Evolutionary conservation across 1,140 invertebrate species (phyloP).

Genomic region (Listronotus oregonensis): DNA sequence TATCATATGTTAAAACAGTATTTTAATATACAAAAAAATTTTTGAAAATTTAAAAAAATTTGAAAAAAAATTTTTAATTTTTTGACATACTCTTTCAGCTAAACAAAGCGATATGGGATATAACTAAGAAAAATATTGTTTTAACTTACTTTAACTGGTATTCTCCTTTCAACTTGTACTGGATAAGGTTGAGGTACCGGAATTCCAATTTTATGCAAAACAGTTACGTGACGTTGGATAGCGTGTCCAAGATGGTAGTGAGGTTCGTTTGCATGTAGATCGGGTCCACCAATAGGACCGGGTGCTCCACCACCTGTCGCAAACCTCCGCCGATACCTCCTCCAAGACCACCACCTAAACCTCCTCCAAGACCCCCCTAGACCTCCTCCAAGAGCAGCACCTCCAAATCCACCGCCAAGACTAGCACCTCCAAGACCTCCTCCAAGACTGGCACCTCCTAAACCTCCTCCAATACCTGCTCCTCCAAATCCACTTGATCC

Average conservation of each 20-base stretch:
- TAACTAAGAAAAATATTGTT: too few species aligned
- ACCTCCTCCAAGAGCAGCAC: not conserved
- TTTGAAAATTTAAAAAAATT: too few species aligned
- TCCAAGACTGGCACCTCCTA: not conserved
- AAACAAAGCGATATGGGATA: too few species aligned
- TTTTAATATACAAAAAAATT: too few species aligned
- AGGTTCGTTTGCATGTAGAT: conserved; percentile 21
- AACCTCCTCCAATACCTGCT: not conserved
- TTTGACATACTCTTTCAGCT: too few species aligned
- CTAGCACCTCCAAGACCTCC: conserved; percentile 10
- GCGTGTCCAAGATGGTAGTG: conserved; percentile 41
- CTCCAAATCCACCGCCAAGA: conserved; percentile 23
- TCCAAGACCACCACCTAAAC: not conserved
- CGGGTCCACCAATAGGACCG: conserved; percentile 23
- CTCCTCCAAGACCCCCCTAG: conserved; percentile 15
- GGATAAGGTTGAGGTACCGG: conserved; percentile 42
- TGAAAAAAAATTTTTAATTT: too few species aligned
- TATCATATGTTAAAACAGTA: too few species aligned
- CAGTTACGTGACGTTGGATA: conserved; percentile 42
- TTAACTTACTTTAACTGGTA: conserved; percentile 43
- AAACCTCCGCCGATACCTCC: conserved; percentile 12
- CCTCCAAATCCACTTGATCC: not conserved
- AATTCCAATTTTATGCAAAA: conserved; percentile 46
- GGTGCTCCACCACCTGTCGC: conserved; percentile 8
- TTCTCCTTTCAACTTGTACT: conserved; percentile 42